Evolutionary conservation across 2,888 invertebrate genomes (phyloP), one percentile per base, ranked within the genome.

Genomic region (Diloba caeruleocephala): DNA sequence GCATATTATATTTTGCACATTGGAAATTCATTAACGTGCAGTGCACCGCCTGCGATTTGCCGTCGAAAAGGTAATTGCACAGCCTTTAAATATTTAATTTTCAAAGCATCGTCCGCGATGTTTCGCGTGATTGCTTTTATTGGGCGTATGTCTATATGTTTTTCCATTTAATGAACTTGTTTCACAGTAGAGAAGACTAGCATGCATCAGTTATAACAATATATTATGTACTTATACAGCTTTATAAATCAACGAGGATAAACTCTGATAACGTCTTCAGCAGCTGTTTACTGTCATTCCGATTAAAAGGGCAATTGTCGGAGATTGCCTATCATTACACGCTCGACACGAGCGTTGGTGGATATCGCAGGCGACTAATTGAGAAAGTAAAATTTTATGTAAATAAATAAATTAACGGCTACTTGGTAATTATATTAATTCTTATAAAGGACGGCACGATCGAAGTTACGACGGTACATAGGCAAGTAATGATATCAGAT

Each of bases 61-160:
- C 79, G 81, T 79, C 81, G 76, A 84, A 85, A 85, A 83, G 80
- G 82, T 85, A 87, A 88, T 85, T 84, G 85, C 70, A 78, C 71
- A 78, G 76, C 75, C 79, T 86, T 88, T 86, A 85, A 87, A 87
- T 84, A 77, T 85, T 85, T 79, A 84, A 84, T 81, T 83, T 75
- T 76, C 74, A 77, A 79, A 80, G 79, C 75, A 77, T 76, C 76
- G 78, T 68, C 73, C 76, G 70, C 76, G 76, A 81, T 77, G 79
- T 81, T 81, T 81, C 76, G 70, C 68, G 56, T 71, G 78, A 80
- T 79, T 84, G 76, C 72, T 84, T 84, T 84, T 85, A 85, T 85
- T 83, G 78, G 74, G 56, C 56, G 38, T 45, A 66, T 57, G 67
- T 55, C 66, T 68, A 65, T 77, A 77, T 68, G 58, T 80, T 75